Base-by-base conservation (phyloP, 1,140 invertebrate genomes). In the Triops cancriformis region DNA sequence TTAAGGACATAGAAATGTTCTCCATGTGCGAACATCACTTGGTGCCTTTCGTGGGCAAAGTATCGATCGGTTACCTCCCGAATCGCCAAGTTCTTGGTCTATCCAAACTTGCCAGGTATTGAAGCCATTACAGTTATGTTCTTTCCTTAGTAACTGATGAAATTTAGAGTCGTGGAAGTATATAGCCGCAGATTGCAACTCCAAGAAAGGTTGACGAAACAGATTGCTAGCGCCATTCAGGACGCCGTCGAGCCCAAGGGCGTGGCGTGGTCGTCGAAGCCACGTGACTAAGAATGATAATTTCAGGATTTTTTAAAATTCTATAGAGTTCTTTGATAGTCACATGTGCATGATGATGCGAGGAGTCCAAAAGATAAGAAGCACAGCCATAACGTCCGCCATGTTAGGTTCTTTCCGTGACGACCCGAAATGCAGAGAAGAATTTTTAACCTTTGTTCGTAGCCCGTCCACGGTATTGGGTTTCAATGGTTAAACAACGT, bases 261-360 rank as follows among this genome's bases (percentile, higher is more conserved):
- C 42, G 98, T 99, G 6, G 98, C 1, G 98, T 99, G 14, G 94
- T 99, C 23, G 92, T 99, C n/a, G 98, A 99, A 86, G 97, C 96
- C 88, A 94, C 96, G 96, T 98, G 90, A 37, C 91, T 94, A 95
- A 85, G 83, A 72, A 37, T 11, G 73, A n/a, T n/a, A n/a, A n/a
- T n/a, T n/a, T n/a, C n/a, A n/a, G n/a, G n/a, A n/a, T n/a, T n/a
- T n/a, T n/a, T n/a, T n/a, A n/a, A n/a, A n/a, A n/a, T n/a, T n/a
- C n/a, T n/a, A n/a, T n/a, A n/a, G n/a, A n/a, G 31, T 37, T 37
- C 7, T 2, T 7, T 37, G 31, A 37, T 37, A 98, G 96, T 37
- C 98, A 99, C 86, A 99, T 99, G 97, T 99, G 98, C 84, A 99
- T 99, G 98, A 96, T 99, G 26, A 99, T 99, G 98, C 85, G 98